phyloP scores from a whole-genome alignment of 2,888 invertebrate species.

The Hermaeophaga mercurialis region DNA sequence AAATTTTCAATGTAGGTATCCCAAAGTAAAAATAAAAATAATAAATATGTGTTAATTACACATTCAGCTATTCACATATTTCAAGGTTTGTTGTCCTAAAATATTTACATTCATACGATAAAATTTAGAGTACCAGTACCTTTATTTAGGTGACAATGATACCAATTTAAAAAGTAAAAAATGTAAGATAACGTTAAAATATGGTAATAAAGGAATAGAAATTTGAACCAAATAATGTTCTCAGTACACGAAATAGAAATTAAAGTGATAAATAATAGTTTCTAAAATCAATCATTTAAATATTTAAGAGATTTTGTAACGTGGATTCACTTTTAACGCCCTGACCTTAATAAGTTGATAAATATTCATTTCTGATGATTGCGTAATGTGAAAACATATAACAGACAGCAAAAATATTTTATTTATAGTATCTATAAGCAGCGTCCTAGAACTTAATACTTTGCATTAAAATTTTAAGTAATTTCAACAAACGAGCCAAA shows the following conservation, averaged over 20 bases:
- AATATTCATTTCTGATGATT: constrained; percentile 16
- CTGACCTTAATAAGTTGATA: constrained; percentile 17
- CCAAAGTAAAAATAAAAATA: too few relatives aligned
- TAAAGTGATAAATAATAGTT: background rate
- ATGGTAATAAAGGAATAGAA: background rate
- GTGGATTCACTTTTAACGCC: constrained; percentile 14
- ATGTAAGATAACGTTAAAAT: background rate
- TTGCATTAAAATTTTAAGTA: too few relatives aligned
- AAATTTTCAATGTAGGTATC: too few relatives aligned
- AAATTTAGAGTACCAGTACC: background rate
- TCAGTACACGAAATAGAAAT: background rate
- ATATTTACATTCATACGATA: background rate
- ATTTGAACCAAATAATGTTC: background rate
- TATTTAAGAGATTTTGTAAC: constrained; percentile 1
- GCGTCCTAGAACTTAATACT: too few relatives aligned
- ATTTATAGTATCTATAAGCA: background rate
- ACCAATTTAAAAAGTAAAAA: background rate
- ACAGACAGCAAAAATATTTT: constrained; percentile 1
- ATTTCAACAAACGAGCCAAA: too few relatives aligned
- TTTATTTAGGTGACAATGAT: background rate
- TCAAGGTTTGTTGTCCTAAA: background rate
- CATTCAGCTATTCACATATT: background rate
- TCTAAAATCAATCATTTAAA: background rate
- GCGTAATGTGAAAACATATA: constrained; percentile 4
- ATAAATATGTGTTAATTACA: too few relatives aligned